phyloP scores from a whole-genome alignment of 2,888 invertebrate species.

The Nymphalis urticae region DNA sequence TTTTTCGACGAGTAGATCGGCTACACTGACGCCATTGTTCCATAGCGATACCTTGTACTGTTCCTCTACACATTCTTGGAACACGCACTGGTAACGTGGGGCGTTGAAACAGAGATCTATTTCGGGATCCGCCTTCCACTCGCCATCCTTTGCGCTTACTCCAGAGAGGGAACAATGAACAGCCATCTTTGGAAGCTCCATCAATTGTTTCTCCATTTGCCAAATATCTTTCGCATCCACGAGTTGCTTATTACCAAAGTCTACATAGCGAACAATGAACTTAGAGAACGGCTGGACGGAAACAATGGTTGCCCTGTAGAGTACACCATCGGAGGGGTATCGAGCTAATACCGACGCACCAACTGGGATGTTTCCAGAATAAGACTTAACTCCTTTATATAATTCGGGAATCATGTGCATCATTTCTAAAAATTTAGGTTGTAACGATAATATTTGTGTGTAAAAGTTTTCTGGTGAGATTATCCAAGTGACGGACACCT shows the following conservation, averaged over 20 bases:
- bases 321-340: slow-evolving; percentile 85
- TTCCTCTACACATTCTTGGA: slow-evolving; percentile 74
- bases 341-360: slow-evolving; percentile 86
- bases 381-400: slow-evolving; percentile 81
- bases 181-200: slow-evolving; percentile 86
- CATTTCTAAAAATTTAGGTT: slow-evolving; percentile 83
- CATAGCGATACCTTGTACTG: slow-evolving; percentile 75
- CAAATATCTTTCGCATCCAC: slow-evolving; percentile 85
- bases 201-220: slow-evolving; percentile 85
- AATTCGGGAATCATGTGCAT: slow-evolving; percentile 87
- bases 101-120: slow-evolving; percentile 84
- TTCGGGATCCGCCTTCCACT: slow-evolving; percentile 80
- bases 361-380: slow-evolving; percentile 67
- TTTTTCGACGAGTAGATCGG: slow-evolving; percentile 73
- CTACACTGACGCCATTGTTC: slow-evolving; percentile 73
- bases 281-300: slow-evolving; percentile 81
- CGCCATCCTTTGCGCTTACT: slow-evolving; percentile 80
- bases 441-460: slow-evolving; percentile 78
- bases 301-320: slow-evolving; percentile 86
- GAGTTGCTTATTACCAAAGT: slow-evolving; percentile 87
- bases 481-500: slow-evolving; percentile 87
- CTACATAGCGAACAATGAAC: slow-evolving; percentile 87
- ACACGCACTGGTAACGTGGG: slow-evolving; percentile 81
- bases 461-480: slow-evolving; percentile 88
- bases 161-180: slow-evolving; percentile 85